A percentile compares a stretch with the other conserved stretches of the same genome.
Evolutionary conservation across 2,797 vertebrate genomes (phyloP).

Genomic region (Decapterus maruadsi): DNA sequence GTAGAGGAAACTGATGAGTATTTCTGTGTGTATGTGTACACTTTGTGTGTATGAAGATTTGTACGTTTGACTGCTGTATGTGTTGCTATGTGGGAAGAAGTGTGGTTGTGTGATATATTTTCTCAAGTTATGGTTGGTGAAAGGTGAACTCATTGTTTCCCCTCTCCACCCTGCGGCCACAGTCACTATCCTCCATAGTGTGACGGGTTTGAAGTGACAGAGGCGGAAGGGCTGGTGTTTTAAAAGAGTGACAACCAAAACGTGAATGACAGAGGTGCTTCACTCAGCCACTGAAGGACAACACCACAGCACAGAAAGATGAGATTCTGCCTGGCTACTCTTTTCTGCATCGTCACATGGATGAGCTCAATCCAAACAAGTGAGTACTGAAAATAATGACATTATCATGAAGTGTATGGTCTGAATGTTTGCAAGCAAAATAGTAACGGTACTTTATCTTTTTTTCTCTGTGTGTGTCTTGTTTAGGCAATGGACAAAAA

Average conservation of each 20-base stretch:
- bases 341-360: slow-evolving; percentile 61
- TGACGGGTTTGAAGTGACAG: neutral
- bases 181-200: neutral
- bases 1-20: slow-evolving; percentile 28
- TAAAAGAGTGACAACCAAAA: slow-evolving; percentile 39
- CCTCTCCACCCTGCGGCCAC: slow-evolving; percentile 3
- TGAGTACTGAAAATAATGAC: slow-evolving; percentile 55
- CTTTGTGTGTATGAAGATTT: neutral
- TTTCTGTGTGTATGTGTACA: neutral
- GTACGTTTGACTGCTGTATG: slow-evolving; percentile 18
- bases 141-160: slow-evolving; percentile 64
- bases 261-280: neutral
- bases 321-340: slow-evolving; percentile 28
- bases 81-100: slow-evolving; percentile 37
- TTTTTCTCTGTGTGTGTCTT: slow-evolving; percentile 8
- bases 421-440: neutral
- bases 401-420: neutral
- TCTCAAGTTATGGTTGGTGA: slow-evolving; percentile 8
- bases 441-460: neutral
- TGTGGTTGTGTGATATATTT: slow-evolving; percentile 38
- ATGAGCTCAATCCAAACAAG: slow-evolving; percentile 46
- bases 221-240: slow-evolving; percentile 5
- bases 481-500: slow-evolving; percentile 39
- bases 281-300: neutral
- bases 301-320: slow-evolving; percentile 50